Evolutionary conservation across 2,797 vertebrate genomes (phyloP).

Genomic region (Selene dorsalis): DNA sequence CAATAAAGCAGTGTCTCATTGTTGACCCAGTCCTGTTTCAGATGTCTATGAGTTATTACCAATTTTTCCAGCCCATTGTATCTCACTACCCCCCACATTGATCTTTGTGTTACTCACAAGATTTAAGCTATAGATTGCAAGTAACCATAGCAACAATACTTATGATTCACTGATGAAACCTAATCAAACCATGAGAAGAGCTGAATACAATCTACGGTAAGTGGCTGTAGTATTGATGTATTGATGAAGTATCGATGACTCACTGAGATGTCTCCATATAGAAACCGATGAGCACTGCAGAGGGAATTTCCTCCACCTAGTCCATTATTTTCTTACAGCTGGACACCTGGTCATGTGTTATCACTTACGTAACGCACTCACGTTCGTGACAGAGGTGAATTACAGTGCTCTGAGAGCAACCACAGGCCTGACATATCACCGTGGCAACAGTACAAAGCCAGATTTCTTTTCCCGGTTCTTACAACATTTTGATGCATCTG

Average conservation of each 20-base stretch:
- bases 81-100: background rate
- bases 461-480: constrained; percentile 5
- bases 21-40: too few relatives aligned
- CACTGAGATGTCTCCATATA: background rate
- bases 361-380: background rate
- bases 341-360: background rate
- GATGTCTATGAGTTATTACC: too few relatives aligned
- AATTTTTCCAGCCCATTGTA: background rate
- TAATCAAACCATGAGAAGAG: background rate
- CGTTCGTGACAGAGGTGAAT: constrained; percentile 11
- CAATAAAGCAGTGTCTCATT: background rate
- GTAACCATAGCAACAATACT: constrained; percentile 11
- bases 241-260: background rate
- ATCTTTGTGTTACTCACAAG: background rate
- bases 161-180: background rate
- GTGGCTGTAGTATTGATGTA: background rate
- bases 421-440: constrained; percentile 15
- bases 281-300: background rate
- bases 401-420: constrained; percentile 3
- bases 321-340: constrained; percentile 5
- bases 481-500: constrained; percentile 41
- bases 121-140: background rate
- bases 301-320: background rate
- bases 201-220: background rate
- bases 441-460: constrained; percentile 32